Conservation (phyloP, 1,140 invertebrate species). For the Drosophila teissieri region DNA sequence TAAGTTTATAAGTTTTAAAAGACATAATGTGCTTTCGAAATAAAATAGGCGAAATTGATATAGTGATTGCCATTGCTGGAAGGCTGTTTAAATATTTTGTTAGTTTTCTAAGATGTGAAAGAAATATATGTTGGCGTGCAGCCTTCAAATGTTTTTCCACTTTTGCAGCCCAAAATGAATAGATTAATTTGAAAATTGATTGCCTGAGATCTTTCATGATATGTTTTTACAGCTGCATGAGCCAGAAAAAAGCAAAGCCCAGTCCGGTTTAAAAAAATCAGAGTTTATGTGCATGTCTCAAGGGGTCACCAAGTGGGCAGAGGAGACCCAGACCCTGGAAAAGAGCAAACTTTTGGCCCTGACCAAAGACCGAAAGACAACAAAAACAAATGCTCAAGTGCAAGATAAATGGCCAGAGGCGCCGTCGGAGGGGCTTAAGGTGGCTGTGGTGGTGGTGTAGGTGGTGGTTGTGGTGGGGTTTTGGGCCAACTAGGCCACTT, state of each 20-base stretch:
- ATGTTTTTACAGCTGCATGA: slow-evolving; percentile 30
- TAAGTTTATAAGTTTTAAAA: too few species aligned
- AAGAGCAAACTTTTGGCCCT: slow-evolving; percentile 55
- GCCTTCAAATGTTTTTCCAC: too few species aligned
- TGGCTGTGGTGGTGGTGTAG: not conserved
- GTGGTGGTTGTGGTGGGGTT: too few species aligned
- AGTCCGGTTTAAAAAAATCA: slow-evolving; percentile 41
- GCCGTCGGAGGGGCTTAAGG: slow-evolving; percentile 17
- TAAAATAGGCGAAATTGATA: too few species aligned
- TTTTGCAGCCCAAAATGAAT: too few species aligned
- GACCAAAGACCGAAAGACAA: slow-evolving; percentile 45
- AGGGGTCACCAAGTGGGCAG: slow-evolving; percentile 50
- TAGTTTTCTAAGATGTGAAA: too few species aligned
- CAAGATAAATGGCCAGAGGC: slow-evolving; percentile 62
- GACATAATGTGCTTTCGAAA: not conserved
- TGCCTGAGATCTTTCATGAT: not conserved
- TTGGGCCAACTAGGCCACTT: slow-evolving; percentile 39
- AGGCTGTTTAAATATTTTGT: too few species aligned
- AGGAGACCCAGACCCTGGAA: slow-evolving; percentile 30
- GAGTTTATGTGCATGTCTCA: slow-evolving; percentile 65
- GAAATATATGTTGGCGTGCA: too few species aligned
- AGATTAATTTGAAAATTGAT: not conserved
- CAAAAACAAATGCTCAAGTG: slow-evolving; percentile 62
- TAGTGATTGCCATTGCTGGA: too few species aligned
- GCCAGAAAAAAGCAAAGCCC: not conserved